These are phyloP conservation scores for Spialia ferax DNA, from an alignment of 2,888 invertebrate genomes.

Conservation along the genomic window DNA sequence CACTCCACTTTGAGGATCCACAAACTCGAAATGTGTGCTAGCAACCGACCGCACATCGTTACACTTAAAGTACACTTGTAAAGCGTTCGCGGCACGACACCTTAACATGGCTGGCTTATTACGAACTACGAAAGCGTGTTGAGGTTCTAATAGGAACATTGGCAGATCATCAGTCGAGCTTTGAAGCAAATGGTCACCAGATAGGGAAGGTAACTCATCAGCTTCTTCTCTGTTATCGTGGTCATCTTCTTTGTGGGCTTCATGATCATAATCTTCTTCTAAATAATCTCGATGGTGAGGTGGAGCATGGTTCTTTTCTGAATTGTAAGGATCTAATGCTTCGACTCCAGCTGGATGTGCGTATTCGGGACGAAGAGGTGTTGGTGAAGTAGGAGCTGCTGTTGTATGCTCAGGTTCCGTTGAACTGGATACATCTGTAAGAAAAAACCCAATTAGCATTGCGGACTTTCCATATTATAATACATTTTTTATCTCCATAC, in stretches of 20 bases:
- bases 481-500: too few species aligned
- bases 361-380: slow-evolving; percentile 78
- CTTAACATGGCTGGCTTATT: slow-evolving; percentile 95
- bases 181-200: slow-evolving; percentile 78
- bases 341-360: slow-evolving; percentile 82
- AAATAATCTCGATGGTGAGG: slow-evolving; percentile 75
- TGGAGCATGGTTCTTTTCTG: slow-evolving; percentile 73
- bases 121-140: slow-evolving; percentile 95
- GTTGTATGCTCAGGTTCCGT: slow-evolving; percentile 70
- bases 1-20: slow-evolving; percentile 96
- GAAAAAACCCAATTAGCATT: too few species aligned
- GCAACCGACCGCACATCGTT: slow-evolving; percentile 92
- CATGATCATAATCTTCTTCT: slow-evolving; percentile 82
- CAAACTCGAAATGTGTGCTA: slow-evolving; percentile 92
- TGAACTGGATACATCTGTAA: slow-evolving; percentile 73
- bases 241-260: slow-evolving; percentile 78
- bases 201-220: slow-evolving; percentile 80
- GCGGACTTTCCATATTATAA: too few species aligned
- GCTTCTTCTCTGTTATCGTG: slow-evolving; percentile 80
- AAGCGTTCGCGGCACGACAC: slow-evolving; percentile 96
- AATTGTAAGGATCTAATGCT: slow-evolving; percentile 80
- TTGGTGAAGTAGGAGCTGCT: slow-evolving; percentile 65
- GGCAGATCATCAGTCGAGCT: slow-evolving; percentile 91
- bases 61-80: slow-evolving; percentile 96
- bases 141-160: slow-evolving; percentile 95